Conservation (phyloP, 2,797 vertebrate genomes). For the Lagodon rhomboides region DNA sequence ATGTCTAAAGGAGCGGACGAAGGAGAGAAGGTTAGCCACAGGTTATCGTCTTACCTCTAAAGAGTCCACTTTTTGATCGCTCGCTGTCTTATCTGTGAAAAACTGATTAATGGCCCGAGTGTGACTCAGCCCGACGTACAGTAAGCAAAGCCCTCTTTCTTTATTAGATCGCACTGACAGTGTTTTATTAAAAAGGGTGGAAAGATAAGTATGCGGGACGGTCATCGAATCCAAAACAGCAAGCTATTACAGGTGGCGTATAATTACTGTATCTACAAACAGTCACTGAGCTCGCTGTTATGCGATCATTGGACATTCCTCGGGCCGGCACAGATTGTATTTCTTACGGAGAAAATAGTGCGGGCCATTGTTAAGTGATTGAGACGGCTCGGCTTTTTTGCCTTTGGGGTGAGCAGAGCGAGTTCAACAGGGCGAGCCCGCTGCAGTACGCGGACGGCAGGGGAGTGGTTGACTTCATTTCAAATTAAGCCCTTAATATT, state of each 20-base stretch:
- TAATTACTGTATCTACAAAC: conserved; percentile 84
- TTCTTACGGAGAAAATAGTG: conserved; percentile 72
- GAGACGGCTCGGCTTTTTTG: conserved; percentile 61
- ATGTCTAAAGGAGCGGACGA: conserved; percentile 72
- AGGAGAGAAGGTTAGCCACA: conserved; percentile 38
- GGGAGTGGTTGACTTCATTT: conserved; percentile 81
- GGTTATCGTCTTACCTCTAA: conserved; percentile 37
- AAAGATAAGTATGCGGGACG: conserved; percentile 81
- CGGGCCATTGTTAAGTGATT: conserved; percentile 71
- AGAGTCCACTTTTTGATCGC: conserved; percentile 33
- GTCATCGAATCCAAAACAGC: conserved; percentile 77
- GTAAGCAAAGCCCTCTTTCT: conserved; percentile 72
- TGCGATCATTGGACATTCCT: conserved; percentile 76
- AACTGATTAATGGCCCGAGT: conserved; percentile 33
- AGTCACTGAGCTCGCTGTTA: conserved; percentile 67
- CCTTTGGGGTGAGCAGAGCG: conserved; percentile 65
- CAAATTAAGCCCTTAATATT: conserved; percentile 81
- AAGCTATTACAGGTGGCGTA: conserved; percentile 82
- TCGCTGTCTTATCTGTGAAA: conserved; percentile 58
- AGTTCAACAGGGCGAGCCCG: conserved; percentile 60
- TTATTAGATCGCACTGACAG: conserved; percentile 83
- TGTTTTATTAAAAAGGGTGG: conserved; percentile 85
- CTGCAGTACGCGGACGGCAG: conserved; percentile 45
- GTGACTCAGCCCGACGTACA: conserved; percentile 50
- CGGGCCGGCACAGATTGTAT: conserved; percentile 64